phyloP scores from a whole-genome alignment of 2,888 invertebrate genomes.

The Eristalis tenax region DNA sequence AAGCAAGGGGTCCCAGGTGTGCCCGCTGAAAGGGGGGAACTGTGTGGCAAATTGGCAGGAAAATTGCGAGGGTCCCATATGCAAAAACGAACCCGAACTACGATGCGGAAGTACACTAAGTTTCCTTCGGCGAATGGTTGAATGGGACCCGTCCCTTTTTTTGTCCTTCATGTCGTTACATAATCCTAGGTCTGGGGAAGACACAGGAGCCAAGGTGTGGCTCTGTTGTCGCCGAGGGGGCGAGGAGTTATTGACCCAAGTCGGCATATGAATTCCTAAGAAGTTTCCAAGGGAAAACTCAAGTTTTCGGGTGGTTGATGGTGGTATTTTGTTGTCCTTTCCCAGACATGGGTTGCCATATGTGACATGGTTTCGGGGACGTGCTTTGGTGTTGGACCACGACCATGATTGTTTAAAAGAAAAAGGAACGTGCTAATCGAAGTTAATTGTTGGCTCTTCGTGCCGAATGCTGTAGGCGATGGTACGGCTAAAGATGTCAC shows the following conservation, averaged over 20 bases:
- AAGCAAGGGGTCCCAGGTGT: conserved; percentile 23
- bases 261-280: conserved; percentile 41
- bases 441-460: background rate
- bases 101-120: background rate
- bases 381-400: background rate
- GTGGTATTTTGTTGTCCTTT: background rate
- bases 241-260: conserved; percentile 33
- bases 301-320: background rate
- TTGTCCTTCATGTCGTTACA: conserved; percentile 14
- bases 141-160: background rate
- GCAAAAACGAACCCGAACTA: conserved; percentile 14
- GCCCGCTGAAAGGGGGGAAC: background rate
- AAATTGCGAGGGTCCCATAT: conserved; percentile 45
- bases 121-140: background rate
- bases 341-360: background rate
- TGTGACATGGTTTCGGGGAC: background rate
- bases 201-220: background rate
- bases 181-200: conserved; percentile 17
- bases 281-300: background rate
- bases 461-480: background rate
- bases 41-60: conserved; percentile 41
- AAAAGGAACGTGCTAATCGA: background rate
- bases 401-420: background rate
- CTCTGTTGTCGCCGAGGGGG: background rate
- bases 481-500: background rate